Evolutionary conservation across 2,797 vertebrate species (phyloP), one percentile per base, ranked within the genome.

Genomic region (Macropus fuliginosus): DNA sequence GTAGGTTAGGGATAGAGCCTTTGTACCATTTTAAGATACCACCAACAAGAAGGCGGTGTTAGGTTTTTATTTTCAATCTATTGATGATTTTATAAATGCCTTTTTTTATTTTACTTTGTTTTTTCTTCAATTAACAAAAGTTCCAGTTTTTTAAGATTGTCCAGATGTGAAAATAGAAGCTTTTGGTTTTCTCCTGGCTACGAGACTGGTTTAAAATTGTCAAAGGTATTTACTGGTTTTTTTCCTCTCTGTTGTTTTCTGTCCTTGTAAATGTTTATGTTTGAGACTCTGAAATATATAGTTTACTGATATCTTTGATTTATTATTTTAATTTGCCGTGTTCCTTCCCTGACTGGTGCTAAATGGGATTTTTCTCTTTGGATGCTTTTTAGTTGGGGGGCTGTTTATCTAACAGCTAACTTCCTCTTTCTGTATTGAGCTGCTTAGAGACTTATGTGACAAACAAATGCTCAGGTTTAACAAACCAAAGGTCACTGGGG

Each of bases 231-330:
- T 66, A 59, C 28, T 52, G 93, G 24, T 24, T 0, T 90, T 90
- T 46, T 46, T 81, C 18, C 66, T 92, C n/a, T 93, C 91, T 56
- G n/a, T 34, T 54, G n/a, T 40, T 34, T 55, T 96, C 93, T 94
- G 8, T 92, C 81, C 46, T 90, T 95, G 4, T 52, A 95, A 18
- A 89, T 74, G 52, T 13, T 95, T 91, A 92, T 92, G 34, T 96
- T 96, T 95, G 81, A 50, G 96, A 94, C 31, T 56, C 52, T 94
- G 46, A 92, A 62, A 59, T 5, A 59, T 5, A 89, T 55, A 94
- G 11, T 14, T 31, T 81, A 27, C 55, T 1, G 18, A 31, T 18
- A 0, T 34, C 10, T 89, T 91, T 89, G 34, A 91, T 54, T 13
- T 56, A 81, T 59, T 93, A 16, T 3, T 91, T 27, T n/a, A 11